Evolutionary conservation across 2,797 vertebrate species (phyloP), one percentile per base, ranked within the genome.

Genomic region (Anabas testudineus): DNA sequence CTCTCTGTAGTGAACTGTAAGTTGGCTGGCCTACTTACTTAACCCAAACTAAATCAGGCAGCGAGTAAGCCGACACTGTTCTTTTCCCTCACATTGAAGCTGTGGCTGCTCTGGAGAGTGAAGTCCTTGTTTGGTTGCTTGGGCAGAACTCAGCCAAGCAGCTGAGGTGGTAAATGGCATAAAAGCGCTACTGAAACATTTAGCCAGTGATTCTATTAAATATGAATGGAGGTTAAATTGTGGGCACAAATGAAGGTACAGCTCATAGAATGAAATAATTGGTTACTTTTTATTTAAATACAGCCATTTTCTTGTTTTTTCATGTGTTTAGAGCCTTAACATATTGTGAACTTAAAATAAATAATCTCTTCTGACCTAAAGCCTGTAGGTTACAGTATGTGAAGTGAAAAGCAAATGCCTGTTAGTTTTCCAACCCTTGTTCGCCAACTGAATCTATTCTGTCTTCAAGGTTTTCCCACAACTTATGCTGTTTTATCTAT

Each of bases 21-120:
- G 52, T 56, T 78, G 83, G 76, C 84, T 87, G 83, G 80, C 86
- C 87, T 85, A 83, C 82, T 88, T 90, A 60, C 32, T 41, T 36
- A 52, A 78, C 56, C 71, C 70, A 70, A 70, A 69, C 54, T 26
- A 26, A 72, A 63, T 47, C 60, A 18, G 69, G 7, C 21, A 1
- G 41, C 7, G 47, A 67, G 65, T 46, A 64, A 80, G 67, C 32
- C 1, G 22, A 81, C 71, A 42, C 67, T 60, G 67, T 47, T 76
- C 74, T 51, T 57, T 37, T 32, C 24, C 37, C 53, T 57, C 49
- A 45, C 22, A 54, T 59, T 51, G 64, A 60, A 52, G 67, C 58
- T 74, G 65, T 10, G 65, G 52, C 56, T 30, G 45, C 52, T 57
- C 60, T 15, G 61, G 56, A 58, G 71, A 66, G 42, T 8, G 2